Evolutionary conservation across 2,113 vertebrate genomes (phyloP), one percentile per base, ranked within the genome.

Genomic region (Myrmecophaga tridactyla): DNA sequence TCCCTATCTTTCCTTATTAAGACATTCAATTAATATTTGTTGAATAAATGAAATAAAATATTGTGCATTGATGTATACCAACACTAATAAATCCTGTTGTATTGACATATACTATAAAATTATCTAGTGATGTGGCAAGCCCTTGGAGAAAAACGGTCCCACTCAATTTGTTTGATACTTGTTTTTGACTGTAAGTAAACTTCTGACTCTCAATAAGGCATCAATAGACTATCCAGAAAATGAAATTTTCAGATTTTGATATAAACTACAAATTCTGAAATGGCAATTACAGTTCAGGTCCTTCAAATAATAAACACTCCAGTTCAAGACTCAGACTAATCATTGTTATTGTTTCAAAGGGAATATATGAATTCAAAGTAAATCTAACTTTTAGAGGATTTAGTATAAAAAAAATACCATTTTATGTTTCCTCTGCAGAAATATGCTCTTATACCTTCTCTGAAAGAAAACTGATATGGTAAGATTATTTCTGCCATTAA

Each of bases 281-380:
- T 94, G 87, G 92, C 89, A 97, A 69, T 23, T 95, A 78, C 84
- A 0, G 7, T 93, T 96, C 88, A 94, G 67, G 84, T 72, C 87
- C 92, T 83, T 14, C 72, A 85, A 96, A 89, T 89, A 97, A 90
- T 62, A 67, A 67, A n/a, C 46, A 80, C 13, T 96, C 43, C 65
- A 15, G 46, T 82, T 95, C 85, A 92, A 95, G 96, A 6, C 17
- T 53, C 80, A 72, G 75, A 25, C 67, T 94, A 72, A 85, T 94
- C 70, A 36, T 86, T 97, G 87, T 81, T 85, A 86, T 94, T 9
- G 93, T 89, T 96, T 94, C 88, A 96, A 89, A 94, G 8, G 73
- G 89, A 95, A 94, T 78, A 69, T 11, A 13, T 60, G 43, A 75
- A 86, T 51, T 87, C 92, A 62, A 73, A 95, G 84, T 46, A 86